Base-by-base conservation (phyloP, 2,888 invertebrate species). In the Ophioninae sp. region DNA sequence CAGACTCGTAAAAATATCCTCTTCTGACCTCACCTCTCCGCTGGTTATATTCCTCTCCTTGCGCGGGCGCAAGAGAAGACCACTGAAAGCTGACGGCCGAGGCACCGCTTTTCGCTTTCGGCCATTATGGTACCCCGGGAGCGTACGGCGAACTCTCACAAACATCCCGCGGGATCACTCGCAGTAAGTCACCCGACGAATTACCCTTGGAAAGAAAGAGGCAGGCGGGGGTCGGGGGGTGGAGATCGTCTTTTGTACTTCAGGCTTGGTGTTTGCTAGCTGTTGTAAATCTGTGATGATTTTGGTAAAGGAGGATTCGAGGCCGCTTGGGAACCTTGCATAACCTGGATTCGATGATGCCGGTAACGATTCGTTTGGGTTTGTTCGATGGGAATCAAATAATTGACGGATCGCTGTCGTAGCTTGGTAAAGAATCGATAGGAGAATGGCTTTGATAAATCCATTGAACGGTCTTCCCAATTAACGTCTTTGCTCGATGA, bases 1-100 rank as follows among this genome's bases (percentile, higher is more conserved):
- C 90, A 90, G 90, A 90, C 90, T 91, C 91, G 91, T 91, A 91
- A 91, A 92, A 91, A 90, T 89, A 89, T 91, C 86, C 85, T 88
- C 87, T 87, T 85, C 85, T 68, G 79, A 82, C 81, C 79, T 76
- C 56, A 51, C 56, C 69, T 77, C 83, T 71, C 71, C 79, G 59
- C 44, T 63, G 84, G 76, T 84, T 84, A 79, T 81, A 72, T 79
- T 72, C 75, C 72, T 79, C 75, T 30, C 23, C 39, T 51, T 78
- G 77, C 73, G 78, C 74, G 78, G 75, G 85, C 82, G 85, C 81
- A 85, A 83, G 85, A 86, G 79, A 74, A 86, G 87, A 81, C 84
- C 79, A 69, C 78, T 78, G 78, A 79, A 79, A 79, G 73, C 65
- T 73, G 72, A 76, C 85, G 84, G 86, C 81, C 82, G 82, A 63